Evolutionary conservation across 2,113 vertebrate species (phyloP).

Genomic region (Noturus placidus): DNA sequence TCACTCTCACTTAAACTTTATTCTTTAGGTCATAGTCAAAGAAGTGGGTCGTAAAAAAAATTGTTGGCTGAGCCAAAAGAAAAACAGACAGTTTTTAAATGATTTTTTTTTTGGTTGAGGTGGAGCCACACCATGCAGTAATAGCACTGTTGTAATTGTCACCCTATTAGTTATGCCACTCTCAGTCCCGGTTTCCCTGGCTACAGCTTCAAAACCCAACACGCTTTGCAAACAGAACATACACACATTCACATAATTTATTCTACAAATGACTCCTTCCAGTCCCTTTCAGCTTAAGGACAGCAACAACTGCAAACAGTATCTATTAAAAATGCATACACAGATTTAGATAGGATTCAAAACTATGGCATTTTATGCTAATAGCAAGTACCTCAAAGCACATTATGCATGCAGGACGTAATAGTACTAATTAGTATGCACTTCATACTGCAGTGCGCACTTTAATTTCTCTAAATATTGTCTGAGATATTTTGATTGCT

Average conservation of each 20-base stretch:
- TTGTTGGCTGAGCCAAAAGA: background rate
- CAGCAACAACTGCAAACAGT: background rate
- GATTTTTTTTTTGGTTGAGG: conserved; percentile 63
- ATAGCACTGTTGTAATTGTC: conserved; percentile 72
- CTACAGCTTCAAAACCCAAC: conserved; percentile 59
- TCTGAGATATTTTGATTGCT: background rate
- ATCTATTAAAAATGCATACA: background rate
- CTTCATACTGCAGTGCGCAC: background rate
- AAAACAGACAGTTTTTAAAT: conserved; percentile 6
- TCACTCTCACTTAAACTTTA: background rate
- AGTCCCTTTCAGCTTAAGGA: conserved; percentile 21
- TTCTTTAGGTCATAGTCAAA: background rate
- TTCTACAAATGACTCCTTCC: conserved; percentile 73
- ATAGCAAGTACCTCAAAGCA: background rate
- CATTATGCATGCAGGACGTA: background rate
- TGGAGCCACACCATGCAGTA: conserved; percentile 67
- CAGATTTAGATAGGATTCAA: background rate
- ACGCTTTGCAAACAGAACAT: conserved; percentile 68
- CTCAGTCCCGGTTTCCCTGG: conserved; percentile 69
- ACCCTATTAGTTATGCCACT: conserved; percentile 74
- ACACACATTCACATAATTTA: conserved; percentile 71
- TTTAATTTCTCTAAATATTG: conserved; percentile 8
- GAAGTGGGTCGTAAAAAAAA: background rate
- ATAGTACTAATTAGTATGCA: background rate
- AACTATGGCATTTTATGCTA: background rate